Evolutionary conservation across 2,113 vertebrate genomes (phyloP).

Genomic region (Chamaetylas fuelleborni): DNA sequence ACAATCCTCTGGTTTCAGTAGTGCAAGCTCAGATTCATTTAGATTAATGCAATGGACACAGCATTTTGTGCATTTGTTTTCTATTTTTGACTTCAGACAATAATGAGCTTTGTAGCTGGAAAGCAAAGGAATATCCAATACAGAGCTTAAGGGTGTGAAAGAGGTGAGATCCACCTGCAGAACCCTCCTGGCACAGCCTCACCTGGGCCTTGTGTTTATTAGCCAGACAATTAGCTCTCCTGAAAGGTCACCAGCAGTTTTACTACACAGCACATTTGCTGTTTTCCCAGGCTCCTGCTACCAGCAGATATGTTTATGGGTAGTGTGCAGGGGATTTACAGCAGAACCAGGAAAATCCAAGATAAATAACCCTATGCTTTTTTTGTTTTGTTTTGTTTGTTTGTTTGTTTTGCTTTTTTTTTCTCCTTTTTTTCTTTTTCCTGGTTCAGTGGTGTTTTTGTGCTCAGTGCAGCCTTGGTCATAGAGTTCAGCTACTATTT

Average conservation of each 20-base stretch:
- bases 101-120: slow-evolving; percentile 35
- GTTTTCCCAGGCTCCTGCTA: not conserved
- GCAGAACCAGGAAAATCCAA: not conserved
- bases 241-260: slow-evolving; percentile 1
- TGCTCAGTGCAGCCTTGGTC: not conserved
- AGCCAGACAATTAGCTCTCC: not conserved
- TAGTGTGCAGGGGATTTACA: not conserved
- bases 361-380: not conserved
- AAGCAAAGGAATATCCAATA: not conserved
- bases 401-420: not conserved
- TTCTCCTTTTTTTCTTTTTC: not conserved
- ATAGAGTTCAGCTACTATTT: not conserved
- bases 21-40: not conserved
- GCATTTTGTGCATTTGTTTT: not conserved
- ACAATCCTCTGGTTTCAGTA: not conserved
- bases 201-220: not conserved
- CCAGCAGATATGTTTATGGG: not conserved
- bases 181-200: not conserved
- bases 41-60: not conserved
- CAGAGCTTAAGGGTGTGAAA: not conserved
- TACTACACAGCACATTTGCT: not conserved
- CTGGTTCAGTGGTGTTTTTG: not conserved
- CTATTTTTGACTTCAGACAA: slow-evolving; percentile 20
- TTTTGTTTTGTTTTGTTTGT: not conserved
- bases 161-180: not conserved